phyloP scores from a whole-genome alignment of 2,113 vertebrate genomes.

The Siphamia tubifer region DNA sequence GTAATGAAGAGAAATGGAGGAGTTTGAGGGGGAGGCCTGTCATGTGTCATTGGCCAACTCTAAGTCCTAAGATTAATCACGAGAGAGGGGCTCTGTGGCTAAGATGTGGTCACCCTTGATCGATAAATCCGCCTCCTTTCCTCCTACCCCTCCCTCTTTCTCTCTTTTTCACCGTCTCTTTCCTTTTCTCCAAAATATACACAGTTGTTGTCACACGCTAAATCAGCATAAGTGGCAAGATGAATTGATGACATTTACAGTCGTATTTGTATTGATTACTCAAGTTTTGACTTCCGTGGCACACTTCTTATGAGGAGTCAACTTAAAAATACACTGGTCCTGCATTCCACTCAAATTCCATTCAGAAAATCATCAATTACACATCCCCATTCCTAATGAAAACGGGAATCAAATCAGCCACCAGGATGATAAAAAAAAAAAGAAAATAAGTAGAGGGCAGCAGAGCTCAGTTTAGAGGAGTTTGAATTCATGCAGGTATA shows the following conservation, averaged over 20 bases:
- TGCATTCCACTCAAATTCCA: slow-evolving; percentile 31
- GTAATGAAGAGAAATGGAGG: slow-evolving; percentile 86
- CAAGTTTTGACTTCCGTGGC: slow-evolving; percentile 42
- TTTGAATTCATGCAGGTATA: slow-evolving; percentile 22
- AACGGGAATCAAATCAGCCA: slow-evolving; percentile 45
- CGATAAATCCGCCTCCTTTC: slow-evolving; percentile 71
- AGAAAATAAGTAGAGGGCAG: not conserved
- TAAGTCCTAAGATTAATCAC: slow-evolving; percentile 80
- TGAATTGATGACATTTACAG: slow-evolving; percentile 76
- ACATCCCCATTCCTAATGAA: slow-evolving; percentile 37
- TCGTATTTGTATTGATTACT: slow-evolving; percentile 69
- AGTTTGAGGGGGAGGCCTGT: slow-evolving; percentile 77
- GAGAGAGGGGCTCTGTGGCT: slow-evolving; percentile 74
- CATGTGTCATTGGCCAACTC: slow-evolving; percentile 81
- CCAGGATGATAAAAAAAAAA: too few species aligned
- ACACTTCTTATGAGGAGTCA: slow-evolving; percentile 33
- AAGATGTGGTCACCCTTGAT: slow-evolving; percentile 80
- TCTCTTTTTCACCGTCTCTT: slow-evolving; percentile 40
- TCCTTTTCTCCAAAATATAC: slow-evolving; percentile 40
- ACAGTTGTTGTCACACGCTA: slow-evolving; percentile 40
- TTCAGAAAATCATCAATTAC: slow-evolving; percentile 48
- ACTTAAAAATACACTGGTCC: slow-evolving; percentile 47
- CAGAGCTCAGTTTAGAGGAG: slow-evolving; percentile 21
- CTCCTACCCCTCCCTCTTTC: slow-evolving; percentile 40
- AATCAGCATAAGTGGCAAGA: slow-evolving; percentile 76